phyloP scores from a whole-genome alignment of 2,113 vertebrate species.

The Gymnogyps californianus region DNA sequence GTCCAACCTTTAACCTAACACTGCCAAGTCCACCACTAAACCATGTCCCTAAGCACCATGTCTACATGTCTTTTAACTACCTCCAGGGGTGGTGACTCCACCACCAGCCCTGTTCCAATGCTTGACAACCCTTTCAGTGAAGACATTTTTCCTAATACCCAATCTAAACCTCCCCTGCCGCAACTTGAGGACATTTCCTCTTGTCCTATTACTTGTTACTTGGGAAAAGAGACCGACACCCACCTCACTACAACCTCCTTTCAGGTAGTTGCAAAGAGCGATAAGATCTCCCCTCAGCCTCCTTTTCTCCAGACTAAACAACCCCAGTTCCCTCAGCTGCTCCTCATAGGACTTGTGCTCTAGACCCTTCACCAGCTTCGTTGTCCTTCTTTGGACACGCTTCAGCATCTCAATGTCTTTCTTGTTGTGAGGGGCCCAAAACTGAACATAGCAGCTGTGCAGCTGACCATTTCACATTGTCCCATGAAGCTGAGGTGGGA shows the following conservation, averaged over 20 bases:
- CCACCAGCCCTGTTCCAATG: neutral
- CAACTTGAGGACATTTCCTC: neutral
- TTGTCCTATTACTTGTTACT: neutral
- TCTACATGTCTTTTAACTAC: neutral
- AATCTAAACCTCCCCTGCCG: neutral
- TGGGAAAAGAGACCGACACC: neutral
- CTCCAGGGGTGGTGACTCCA: neutral
- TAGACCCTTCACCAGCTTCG: neutral
- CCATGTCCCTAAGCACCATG: neutral
- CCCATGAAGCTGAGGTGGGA: neutral
- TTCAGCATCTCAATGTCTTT: neutral
- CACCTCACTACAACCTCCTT: neutral
- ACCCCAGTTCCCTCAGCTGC: neutral
- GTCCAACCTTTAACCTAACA: neutral
- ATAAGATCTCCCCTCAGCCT: too few relatives aligned
- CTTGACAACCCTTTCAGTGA: too few relatives aligned
- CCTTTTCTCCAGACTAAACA: neutral
- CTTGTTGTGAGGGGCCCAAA: neutral
- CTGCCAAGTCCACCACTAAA: neutral
- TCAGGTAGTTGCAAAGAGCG: neutral
- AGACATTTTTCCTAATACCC: neutral
- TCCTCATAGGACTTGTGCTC: neutral
- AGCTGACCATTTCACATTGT: neutral
- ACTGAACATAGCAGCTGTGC: neutral
- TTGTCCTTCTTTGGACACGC: neutral